Conservation (phyloP, 2,113 vertebrate genomes). For the Vombatus ursinus region DNA sequence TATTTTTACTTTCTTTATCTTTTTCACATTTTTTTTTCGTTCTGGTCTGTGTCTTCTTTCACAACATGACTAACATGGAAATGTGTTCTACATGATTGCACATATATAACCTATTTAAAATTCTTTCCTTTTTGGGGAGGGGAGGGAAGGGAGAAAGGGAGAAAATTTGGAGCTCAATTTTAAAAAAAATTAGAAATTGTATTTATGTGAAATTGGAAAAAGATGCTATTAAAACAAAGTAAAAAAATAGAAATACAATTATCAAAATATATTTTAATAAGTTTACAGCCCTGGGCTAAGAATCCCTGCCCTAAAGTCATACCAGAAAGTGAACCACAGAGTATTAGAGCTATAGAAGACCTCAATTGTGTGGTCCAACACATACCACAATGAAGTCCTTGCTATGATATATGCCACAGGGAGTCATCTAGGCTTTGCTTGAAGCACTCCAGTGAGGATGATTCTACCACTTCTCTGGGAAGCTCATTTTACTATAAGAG, state of each 20-base stretch:
- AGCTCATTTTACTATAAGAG: not conserved
- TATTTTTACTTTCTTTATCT: too few species aligned
- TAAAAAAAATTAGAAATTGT: not conserved
- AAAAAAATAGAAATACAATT: not conserved
- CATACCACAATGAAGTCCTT: not conserved
- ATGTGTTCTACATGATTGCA: too few species aligned
- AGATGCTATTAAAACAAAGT: not conserved
- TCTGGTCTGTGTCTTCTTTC: too few species aligned
- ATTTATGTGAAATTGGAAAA: not conserved
- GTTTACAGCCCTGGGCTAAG: not conserved
- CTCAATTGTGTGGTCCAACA: not conserved
- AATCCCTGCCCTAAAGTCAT: not conserved
- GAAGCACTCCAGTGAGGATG: not conserved
- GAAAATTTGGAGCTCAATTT: not conserved
- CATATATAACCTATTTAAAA: too few species aligned
- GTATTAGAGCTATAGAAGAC: not conserved
- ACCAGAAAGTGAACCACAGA: not conserved
- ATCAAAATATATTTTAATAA: not conserved
- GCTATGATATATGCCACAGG: not conserved
- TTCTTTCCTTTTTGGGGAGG: too few species aligned
- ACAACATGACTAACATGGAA: too few species aligned
- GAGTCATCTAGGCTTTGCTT: not conserved
- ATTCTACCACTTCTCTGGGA: not conserved
- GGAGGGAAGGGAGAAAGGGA: not conserved
- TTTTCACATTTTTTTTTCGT: too few species aligned